Evolutionary conservation across 1,140 invertebrate species (phyloP).

Genomic region (Drosophila navojoa): DNA sequence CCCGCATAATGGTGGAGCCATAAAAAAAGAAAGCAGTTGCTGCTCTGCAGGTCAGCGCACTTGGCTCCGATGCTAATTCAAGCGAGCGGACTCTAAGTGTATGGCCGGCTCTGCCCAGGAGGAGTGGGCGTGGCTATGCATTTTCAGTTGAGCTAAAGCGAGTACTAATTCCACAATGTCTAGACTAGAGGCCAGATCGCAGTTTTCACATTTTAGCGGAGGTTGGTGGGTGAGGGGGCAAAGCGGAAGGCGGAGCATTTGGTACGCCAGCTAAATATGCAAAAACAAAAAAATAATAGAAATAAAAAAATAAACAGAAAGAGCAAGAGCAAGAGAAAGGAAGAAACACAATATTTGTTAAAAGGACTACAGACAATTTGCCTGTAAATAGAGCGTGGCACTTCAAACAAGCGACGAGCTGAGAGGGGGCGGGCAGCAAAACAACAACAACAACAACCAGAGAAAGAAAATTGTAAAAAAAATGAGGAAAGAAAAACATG

Average conservation of each 20-base stretch:
- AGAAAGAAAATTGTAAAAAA: neutral
- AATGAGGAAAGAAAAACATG: conserved; percentile 36
- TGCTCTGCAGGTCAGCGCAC: conserved; percentile 65
- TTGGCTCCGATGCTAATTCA: conserved; percentile 54
- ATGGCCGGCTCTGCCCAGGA: neutral
- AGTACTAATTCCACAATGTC: conserved; percentile 65
- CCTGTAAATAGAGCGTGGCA: conserved; percentile 82
- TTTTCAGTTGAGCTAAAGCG: conserved; percentile 65
- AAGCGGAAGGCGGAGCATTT: too few species aligned
- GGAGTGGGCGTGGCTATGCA: conserved; percentile 34
- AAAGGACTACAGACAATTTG: conserved; percentile 82
- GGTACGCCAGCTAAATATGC: conserved; percentile 65
- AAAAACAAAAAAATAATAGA: conserved; percentile 19
- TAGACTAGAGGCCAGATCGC: conserved; percentile 53
- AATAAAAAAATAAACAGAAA: conserved; percentile 26
- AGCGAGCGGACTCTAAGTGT: conserved; percentile 23
- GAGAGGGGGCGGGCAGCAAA: conserved; percentile 33
- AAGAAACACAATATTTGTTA: conserved; percentile 78
- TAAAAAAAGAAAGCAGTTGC: conserved; percentile 26
- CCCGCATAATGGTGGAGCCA: conserved; percentile 34
- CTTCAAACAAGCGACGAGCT: conserved; percentile 70
- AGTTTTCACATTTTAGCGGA: conserved; percentile 15
- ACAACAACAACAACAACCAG: conserved; percentile 58
- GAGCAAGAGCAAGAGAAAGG: conserved; percentile 38
- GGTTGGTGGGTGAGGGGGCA: too few species aligned